Evolutionary conservation across 1,140 invertebrate genomes (phyloP).

Genomic region (Zaprionus lachaisei): DNA sequence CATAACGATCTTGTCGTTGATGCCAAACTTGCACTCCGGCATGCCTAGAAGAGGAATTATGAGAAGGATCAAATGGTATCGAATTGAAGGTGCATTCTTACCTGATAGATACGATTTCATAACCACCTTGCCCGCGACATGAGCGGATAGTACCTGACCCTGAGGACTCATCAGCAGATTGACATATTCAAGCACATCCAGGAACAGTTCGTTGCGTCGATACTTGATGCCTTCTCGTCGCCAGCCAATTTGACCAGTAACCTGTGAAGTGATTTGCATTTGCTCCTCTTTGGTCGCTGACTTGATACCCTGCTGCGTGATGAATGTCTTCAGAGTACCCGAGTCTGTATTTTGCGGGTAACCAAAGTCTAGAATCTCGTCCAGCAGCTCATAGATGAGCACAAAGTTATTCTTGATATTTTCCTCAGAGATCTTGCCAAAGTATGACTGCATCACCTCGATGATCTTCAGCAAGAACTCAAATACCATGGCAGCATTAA

Average conservation of each 20-base stretch:
- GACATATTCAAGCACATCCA: slow-evolving; percentile 99
- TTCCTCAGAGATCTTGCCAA: slow-evolving; percentile 99
- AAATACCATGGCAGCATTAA: slow-evolving; percentile 99
- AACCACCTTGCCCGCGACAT: slow-evolving; percentile 99
- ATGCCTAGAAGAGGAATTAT: slow-evolving; percentile 87
- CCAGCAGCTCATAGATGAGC: slow-evolving; percentile 98
- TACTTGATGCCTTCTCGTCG: slow-evolving; percentile 99
- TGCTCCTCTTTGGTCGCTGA: slow-evolving; percentile 99
- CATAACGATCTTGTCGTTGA: slow-evolving; percentile 99
- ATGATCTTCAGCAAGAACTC: slow-evolving; percentile 99
- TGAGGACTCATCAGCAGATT: slow-evolving; percentile 99
- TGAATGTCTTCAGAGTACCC: slow-evolving; percentile 99
- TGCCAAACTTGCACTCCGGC: slow-evolving; percentile 99
- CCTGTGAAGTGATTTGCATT: slow-evolving; percentile 99
- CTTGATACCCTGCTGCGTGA: slow-evolving; percentile 99
- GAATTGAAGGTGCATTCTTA: slow-evolving; percentile 24
- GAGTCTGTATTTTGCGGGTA: slow-evolving; percentile 99
- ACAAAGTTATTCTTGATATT: slow-evolving; percentile 99
- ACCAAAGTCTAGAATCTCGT: slow-evolving; percentile 99
- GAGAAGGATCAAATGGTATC: not conserved
- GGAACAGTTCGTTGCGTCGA: slow-evolving; percentile 98
- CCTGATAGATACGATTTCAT: slow-evolving; percentile 99
- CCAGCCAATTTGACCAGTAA: slow-evolving; percentile 99
- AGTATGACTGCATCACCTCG: slow-evolving; percentile 99
- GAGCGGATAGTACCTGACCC: slow-evolving; percentile 99